Evolutionary conservation across 2,888 invertebrate species (phyloP).

Genomic region (Leuctra nigra): DNA sequence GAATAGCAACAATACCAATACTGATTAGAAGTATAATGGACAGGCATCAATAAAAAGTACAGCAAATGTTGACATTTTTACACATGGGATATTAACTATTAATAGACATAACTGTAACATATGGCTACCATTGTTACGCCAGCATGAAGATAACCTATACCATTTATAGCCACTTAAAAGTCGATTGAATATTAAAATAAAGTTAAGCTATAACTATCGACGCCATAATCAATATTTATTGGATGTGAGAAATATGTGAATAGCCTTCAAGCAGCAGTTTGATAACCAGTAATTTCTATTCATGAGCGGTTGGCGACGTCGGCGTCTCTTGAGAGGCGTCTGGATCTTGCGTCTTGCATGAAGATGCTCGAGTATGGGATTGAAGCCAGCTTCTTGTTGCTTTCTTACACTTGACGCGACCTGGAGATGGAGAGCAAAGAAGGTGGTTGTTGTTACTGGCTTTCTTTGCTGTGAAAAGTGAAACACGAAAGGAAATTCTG

Average conservation of each 20-base stretch:
- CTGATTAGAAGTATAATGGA: too few species aligned
- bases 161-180: background rate
- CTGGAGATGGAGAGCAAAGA: too few species aligned
- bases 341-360: background rate
- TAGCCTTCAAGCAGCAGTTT: background rate
- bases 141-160: background rate
- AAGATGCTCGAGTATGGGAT: background rate
- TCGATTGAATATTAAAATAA: background rate
- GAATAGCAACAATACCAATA: too few species aligned
- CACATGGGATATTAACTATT: too few species aligned
- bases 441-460: too few species aligned
- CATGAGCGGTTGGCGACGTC: background rate
- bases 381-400: too few species aligned
- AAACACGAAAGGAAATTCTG: too few species aligned
- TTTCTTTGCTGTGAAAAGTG: too few species aligned
- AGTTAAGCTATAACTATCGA: background rate
- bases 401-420: too few species aligned
- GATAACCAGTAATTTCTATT: slow-evolving; percentile 6
- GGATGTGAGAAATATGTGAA: slow-evolving; percentile 1
- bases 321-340: slow-evolving; percentile 12
- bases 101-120: too few species aligned
- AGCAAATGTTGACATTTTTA: too few species aligned
- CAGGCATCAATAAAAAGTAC: too few species aligned
- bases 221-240: slow-evolving; percentile 6
- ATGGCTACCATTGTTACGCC: background rate